Evolutionary conservation across 2,113 vertebrate genomes (phyloP).

Genomic region (Paramormyrops kingsleyae): DNA sequence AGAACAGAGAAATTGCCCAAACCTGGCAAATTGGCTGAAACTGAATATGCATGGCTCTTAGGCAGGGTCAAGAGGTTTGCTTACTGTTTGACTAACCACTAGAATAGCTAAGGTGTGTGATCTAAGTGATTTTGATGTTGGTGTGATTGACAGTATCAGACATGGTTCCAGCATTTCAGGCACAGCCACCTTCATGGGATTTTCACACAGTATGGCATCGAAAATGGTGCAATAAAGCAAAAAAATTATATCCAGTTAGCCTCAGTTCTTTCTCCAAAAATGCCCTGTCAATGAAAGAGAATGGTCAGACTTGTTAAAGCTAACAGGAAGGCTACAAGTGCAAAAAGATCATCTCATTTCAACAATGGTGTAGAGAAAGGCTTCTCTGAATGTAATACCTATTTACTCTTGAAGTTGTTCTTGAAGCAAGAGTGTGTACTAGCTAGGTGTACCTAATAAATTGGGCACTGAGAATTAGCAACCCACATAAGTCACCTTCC

Average conservation of each 20-base stretch:
- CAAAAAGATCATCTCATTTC: not conserved
- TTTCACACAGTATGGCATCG: not conserved
- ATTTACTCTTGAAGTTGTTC: not conserved
- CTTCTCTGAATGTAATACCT: not conserved
- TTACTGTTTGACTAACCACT: not conserved
- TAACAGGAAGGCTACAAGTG: not conserved
- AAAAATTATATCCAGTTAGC: not conserved
- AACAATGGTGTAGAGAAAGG: not conserved
- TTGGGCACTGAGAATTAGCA: not conserved
- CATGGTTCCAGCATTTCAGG: not conserved
- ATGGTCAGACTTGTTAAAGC: not conserved
- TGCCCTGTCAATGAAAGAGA: not conserved
- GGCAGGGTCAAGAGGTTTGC: not conserved
- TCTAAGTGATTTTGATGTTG: not conserved
- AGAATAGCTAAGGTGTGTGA: not conserved
- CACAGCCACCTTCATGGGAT: not conserved
- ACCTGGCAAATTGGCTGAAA: not conserved
- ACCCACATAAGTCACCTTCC: not conserved
- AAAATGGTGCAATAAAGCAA: not conserved
- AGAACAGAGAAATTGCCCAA: not conserved
- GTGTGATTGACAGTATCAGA: not conserved
- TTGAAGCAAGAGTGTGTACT: not conserved
- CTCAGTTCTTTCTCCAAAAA: not conserved
- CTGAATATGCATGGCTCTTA: not conserved
- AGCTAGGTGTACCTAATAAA: not conserved